A percentile compares a stretch with the other conserved stretches of the same genome.
Conservation (phyloP, 2,797 vertebrate species). For the Crenichthys baileyi region DNA sequence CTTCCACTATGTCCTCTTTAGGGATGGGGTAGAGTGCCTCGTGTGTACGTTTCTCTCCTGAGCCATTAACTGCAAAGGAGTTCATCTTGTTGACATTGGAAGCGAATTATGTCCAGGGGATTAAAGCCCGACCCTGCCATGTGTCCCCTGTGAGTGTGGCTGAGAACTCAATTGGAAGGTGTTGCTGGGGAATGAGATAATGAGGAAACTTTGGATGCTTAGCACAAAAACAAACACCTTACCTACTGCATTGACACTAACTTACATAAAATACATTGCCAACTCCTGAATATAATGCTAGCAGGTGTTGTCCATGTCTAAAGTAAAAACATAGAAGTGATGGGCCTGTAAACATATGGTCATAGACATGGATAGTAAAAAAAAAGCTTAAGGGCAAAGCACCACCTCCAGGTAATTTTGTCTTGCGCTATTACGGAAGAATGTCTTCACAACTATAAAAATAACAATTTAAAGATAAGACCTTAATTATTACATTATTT, state of each 20-base stretch:
- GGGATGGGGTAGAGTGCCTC: slow-evolving; percentile 79
- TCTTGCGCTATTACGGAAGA: slow-evolving; percentile 88
- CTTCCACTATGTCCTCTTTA: slow-evolving; percentile 63
- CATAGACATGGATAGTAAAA: slow-evolving; percentile 2
- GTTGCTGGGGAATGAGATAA: slow-evolving; percentile 73
- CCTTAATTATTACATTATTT: slow-evolving; percentile 11
- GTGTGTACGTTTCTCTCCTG: slow-evolving; percentile 70
- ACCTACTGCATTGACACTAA: neutral
- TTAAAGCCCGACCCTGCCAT: slow-evolving; percentile 74
- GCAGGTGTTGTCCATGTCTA: slow-evolving; percentile 92
- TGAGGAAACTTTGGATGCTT: slow-evolving; percentile 1
- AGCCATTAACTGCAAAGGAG: slow-evolving; percentile 80
- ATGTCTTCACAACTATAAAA: slow-evolving; percentile 88
- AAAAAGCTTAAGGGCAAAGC: slow-evolving; percentile 88
- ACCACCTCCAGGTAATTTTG: slow-evolving; percentile 93
- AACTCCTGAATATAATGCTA: slow-evolving; percentile 87
- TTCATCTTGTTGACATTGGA: slow-evolving; percentile 82
- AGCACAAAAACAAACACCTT: neutral
- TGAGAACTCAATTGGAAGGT: slow-evolving; percentile 76
- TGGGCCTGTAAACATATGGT: neutral
- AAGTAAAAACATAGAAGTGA: slow-evolving; percentile 52
- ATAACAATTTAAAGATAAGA: slow-evolving; percentile 17
- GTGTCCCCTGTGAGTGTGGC: slow-evolving; percentile 53
- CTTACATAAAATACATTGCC: slow-evolving; percentile 44
- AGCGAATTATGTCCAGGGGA: slow-evolving; percentile 81